A percentile compares a stretch with the other conserved stretches of the same genome.
These are phyloP conservation scores for Rhynchonycteris naso DNA, from an alignment of 2,797 vertebrate genomes.

Conservation along the genomic window DNA sequence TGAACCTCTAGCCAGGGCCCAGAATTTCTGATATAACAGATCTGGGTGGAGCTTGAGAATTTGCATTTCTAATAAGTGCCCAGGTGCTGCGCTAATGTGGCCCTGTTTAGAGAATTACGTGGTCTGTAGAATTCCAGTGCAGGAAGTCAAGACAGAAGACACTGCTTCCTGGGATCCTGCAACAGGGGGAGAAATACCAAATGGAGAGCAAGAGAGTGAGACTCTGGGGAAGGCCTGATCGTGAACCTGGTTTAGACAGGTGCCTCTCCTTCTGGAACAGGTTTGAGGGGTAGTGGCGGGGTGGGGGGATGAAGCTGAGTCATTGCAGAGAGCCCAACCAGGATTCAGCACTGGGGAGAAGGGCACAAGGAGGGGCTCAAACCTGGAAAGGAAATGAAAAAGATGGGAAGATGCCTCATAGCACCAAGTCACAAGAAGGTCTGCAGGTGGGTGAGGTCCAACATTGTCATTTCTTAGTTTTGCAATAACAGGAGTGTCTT, in stretches of 20 bases:
- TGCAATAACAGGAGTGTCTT: background rate
- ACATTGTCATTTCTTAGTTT: background rate
- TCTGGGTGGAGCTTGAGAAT: background rate
- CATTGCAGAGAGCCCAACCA: background rate
- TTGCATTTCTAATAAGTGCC: background rate
- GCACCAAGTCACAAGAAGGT: background rate
- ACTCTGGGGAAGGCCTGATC: background rate
- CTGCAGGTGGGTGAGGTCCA: background rate
- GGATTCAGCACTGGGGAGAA: background rate
- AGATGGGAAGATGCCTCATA: background rate
- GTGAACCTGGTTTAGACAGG: background rate
- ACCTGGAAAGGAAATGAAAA: background rate
- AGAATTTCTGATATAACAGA: background rate
- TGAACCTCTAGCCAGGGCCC: too few species aligned
- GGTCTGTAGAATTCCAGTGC: background rate
- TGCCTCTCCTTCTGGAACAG: background rate
- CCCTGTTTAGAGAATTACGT: background rate
- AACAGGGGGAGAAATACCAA: background rate
- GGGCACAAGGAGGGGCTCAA: background rate
- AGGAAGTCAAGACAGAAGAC: background rate
- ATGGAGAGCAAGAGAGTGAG: background rate
- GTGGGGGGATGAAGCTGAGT: background rate
- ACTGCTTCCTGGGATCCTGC: background rate
- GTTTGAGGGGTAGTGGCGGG: too few species aligned
- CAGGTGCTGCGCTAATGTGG: background rate